A percentile compares a stretch with the other conserved stretches of the same genome.
Evolutionary conservation across 2,797 vertebrate genomes (phyloP).

Genomic region (Orestias chungarensis): DNA sequence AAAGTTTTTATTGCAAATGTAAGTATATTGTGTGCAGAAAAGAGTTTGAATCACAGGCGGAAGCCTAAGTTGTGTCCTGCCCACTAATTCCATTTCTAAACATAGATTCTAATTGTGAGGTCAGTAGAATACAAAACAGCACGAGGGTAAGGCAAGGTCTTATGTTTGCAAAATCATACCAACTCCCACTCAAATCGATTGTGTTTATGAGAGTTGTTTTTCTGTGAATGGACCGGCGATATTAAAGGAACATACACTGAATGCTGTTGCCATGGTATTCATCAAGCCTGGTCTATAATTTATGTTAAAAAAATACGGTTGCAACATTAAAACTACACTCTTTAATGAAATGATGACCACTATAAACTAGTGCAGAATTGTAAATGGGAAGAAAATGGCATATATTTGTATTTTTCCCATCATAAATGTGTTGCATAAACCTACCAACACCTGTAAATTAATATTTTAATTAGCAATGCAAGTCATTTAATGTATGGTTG

Average conservation of each 20-base stretch:
- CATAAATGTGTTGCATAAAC: not conserved
- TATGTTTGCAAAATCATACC: constrained; percentile 36
- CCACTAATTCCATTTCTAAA: constrained; percentile 63
- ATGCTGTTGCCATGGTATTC: constrained; percentile 48
- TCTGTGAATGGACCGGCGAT: constrained; percentile 21
- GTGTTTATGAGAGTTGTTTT: constrained; percentile 19
- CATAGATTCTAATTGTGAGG: constrained; percentile 37
- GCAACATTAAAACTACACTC: not conserved
- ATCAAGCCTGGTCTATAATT: constrained; percentile 11
- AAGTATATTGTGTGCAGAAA: constrained; percentile 3
- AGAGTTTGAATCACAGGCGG: constrained; percentile 13
- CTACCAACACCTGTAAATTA: too few relatives aligned
- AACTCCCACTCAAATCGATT: constrained; percentile 27
- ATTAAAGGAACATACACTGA: constrained; percentile 12
- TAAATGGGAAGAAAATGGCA: not conserved
- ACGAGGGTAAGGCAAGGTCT: constrained; percentile 35
- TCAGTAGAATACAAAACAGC: constrained; percentile 24
- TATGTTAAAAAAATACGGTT: not conserved
- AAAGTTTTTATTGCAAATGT: not conserved
- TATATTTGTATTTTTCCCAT: not conserved
- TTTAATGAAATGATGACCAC: not conserved
- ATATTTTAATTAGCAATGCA: too few relatives aligned
- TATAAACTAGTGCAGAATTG: not conserved
- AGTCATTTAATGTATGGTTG: too few relatives aligned
- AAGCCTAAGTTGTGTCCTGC: constrained; percentile 49